Base-by-base conservation (phyloP, 2,797 vertebrate species). In the Danio jaintianensis region DNA sequence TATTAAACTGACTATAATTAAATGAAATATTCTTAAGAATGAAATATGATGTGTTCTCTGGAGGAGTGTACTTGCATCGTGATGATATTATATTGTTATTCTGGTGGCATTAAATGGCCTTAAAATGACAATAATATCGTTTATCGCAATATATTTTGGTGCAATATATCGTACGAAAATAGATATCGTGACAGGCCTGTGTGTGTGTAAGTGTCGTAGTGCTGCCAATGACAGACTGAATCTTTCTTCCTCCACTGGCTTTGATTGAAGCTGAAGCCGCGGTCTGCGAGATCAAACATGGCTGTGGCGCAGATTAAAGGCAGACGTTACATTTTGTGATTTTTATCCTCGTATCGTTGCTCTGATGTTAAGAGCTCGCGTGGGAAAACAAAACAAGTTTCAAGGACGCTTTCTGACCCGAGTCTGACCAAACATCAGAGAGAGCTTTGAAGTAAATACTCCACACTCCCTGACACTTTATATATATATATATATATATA, bases 201-300 rank as follows among this genome's bases (percentile, higher is more conserved):
- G n/a, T n/a, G n/a, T n/a, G n/a, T n/a, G n/a, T n/a, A n/a, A 22
- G 6, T 0, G 4, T 43, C 38, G 20, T 16, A 72, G 52, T 42
- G 68, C 48, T 53, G 36, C n/a, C 16, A 18, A 7, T 13, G 50
- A 72, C 15, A 61, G 40, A 48, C 58, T 7, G 36, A 18, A 56
- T 73, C 78, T 55, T 6, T 47, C 72, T 48, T 75, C 63, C 62
- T 52, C 36, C 66, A 59, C 55, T 55, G 22, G 66, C 56, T 86
- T 87, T 85, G 81, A 84, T 74, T 78, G 90, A 93, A 91, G 93
- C 92, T 93, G 91, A 89, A 89, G 84, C 50, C 82, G 89, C 88
- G 89, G 89, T 88, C 87, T 88, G 89, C 61, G 90, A 92, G 93
- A 95, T 95, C 92, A 95, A 95, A 95, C 92, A 91, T 85, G 80